Evolutionary conservation across 2,888 invertebrate genomes (phyloP), one percentile per base, ranked within the genome.

Genomic region (Phyllotreta striolata): DNA sequence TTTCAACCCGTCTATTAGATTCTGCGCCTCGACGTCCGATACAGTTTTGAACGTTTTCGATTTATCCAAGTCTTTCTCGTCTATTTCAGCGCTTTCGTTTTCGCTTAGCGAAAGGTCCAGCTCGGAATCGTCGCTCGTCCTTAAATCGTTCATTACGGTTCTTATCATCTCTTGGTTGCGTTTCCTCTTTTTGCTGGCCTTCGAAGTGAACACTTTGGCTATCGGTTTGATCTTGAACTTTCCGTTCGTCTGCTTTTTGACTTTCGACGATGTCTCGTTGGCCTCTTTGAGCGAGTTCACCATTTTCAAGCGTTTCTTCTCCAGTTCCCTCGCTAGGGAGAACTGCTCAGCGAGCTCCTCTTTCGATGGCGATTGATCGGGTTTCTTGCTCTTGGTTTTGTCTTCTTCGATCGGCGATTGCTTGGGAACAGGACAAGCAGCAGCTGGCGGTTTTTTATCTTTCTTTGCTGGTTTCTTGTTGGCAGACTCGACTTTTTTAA

Each of bases 1-100:
- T 61, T 77, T 77, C 44, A 80, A 68, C 47, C 72, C 78, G 62
- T 75, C 72, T 2, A 80, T 76, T 35, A 80, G 62, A 46, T 72
- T 74, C 51, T 77, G 74, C 0, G 76, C 75, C 66, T 77, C 75
- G 40, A 67, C 56, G 66, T 77, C 75, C 0, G 70, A 70, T 1
- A 66, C 52, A 8, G 67, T 61, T 52, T 65, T 68, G 10, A 59
- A 64, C 43, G 13, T 6, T 55, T 62, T 62, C 13, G 56, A 59
- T 8, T 10, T 14, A 3, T 9, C 47, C 12, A 43, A 7, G 6
- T 24, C 37, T n/a, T 34, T 49, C 5, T 49, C 24, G 13, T 47
- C 35, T 3, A 1, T 62, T 41, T 57, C 46, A 10, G 37, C 38
- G 1, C 41, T 38, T 14, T 55, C 52, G 35, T 58, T 51, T 12